Conservation (phyloP, 2,113 vertebrate genomes). For the Halichoeres trimaculatus region DNA sequence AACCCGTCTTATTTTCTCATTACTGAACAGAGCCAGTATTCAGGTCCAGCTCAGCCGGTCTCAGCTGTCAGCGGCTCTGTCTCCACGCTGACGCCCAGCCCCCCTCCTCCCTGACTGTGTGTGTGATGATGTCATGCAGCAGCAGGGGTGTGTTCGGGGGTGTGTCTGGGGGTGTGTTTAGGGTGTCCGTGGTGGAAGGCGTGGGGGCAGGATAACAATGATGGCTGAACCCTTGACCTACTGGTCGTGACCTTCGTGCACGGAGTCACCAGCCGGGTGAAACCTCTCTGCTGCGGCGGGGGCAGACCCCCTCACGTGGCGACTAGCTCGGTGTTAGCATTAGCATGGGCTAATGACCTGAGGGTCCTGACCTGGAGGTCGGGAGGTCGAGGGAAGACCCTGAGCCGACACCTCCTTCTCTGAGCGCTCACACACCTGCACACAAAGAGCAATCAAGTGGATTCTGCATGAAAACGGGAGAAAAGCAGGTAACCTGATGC, state of each 20-base stretch:
- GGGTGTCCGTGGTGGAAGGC: slow-evolving; percentile 27
- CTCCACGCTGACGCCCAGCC: slow-evolving; percentile 11
- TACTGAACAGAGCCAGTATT: slow-evolving; percentile 47
- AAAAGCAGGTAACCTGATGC: slow-evolving; percentile 53
- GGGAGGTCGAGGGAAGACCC: slow-evolving; percentile 46
- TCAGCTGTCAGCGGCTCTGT: slow-evolving; percentile 53
- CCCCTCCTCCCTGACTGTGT: slow-evolving; percentile 54
- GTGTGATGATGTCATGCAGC: slow-evolving; percentile 66
- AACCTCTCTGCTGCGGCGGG: slow-evolving; percentile 37
- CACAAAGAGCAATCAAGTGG: slow-evolving; percentile 31
- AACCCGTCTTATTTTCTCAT: slow-evolving; percentile 47
- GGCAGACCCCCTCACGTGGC: slow-evolving; percentile 42
- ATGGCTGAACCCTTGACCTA: slow-evolving; percentile 75
- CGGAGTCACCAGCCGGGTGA: slow-evolving; percentile 46
- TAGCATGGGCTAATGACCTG: slow-evolving; percentile 60
- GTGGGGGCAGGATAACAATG: slow-evolving; percentile 62
- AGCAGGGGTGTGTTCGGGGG: slow-evolving; percentile 47
- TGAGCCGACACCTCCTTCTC: slow-evolving; percentile 38
- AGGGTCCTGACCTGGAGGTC: slow-evolving; percentile 43
- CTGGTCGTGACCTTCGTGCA: slow-evolving; percentile 63
- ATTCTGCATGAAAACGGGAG: slow-evolving; percentile 11
- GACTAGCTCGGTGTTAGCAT: slow-evolving; percentile 49
- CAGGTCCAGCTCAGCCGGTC: slow-evolving; percentile 33
- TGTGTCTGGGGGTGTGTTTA: slow-evolving; percentile 53
- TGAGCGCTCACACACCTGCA: slow-evolving; percentile 35